Conservation (phyloP, 64 coral and sea anemone species). For the Platygyra sinensis region DNA sequence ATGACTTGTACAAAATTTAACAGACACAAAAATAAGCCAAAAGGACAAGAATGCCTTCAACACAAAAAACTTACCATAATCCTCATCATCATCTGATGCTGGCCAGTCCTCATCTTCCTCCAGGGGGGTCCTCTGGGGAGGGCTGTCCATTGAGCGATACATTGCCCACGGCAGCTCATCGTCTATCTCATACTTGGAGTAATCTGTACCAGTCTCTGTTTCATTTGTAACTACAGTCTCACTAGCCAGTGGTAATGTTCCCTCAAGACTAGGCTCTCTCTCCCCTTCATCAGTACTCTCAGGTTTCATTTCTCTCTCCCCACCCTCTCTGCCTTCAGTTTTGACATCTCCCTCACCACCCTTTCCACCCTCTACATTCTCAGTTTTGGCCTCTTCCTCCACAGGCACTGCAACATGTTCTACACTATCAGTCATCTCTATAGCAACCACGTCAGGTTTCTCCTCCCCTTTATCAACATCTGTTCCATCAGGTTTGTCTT, state of each 20-base stretch:
- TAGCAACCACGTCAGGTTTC: constrained; percentile 35
- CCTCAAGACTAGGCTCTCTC: background rate
- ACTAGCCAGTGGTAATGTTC: background rate
- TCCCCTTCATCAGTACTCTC: constrained; percentile 5
- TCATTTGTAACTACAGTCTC: constrained; percentile 23
- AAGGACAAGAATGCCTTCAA: background rate
- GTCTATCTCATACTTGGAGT: constrained; percentile 78
- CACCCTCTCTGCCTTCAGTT: constrained; percentile 6
- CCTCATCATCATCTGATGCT: constrained; percentile 83
- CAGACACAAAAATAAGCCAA: too few species aligned
- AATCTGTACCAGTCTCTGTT: constrained; percentile 45
- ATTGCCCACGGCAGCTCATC: constrained; percentile 98
- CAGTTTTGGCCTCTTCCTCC: constrained; percentile 8
- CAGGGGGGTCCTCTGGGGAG: constrained; percentile 36
- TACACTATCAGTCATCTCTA: constrained; percentile 31
- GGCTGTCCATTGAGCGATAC: constrained; percentile 90
- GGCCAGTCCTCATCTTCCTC: constrained; percentile 93
- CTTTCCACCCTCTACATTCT: background rate
- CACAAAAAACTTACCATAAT: constrained; percentile 75
- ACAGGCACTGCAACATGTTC: constrained; percentile 50
- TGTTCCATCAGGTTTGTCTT: background rate
- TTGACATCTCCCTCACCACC: background rate
- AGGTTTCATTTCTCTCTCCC: background rate
- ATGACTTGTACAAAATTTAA: too few species aligned
- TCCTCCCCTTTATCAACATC: constrained; percentile 11